phyloP scores from a whole-genome alignment of 1,140 invertebrate species.

The Pseudomyrmex flavicornis region DNA sequence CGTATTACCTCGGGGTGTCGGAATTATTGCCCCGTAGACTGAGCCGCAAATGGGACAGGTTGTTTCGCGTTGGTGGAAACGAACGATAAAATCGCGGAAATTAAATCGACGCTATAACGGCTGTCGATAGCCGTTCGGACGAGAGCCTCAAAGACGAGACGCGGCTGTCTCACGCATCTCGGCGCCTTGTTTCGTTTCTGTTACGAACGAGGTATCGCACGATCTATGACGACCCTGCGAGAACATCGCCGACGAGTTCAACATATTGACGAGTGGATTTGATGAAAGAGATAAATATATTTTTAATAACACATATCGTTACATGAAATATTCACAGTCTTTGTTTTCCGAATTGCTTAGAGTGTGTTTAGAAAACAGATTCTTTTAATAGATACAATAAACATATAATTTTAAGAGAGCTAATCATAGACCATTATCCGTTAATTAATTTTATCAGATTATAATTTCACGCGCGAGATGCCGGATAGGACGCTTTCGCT shows the following conservation, averaged over 20 bases:
- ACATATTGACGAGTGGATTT: neutral
- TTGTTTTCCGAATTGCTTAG: neutral
- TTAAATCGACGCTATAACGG: slow-evolving; percentile 72
- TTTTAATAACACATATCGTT: neutral
- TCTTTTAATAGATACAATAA: neutral
- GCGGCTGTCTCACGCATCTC: slow-evolving; percentile 21
- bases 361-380: neutral
- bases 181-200: slow-evolving; percentile 7
- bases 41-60: slow-evolving; percentile 73
- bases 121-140: slow-evolving; percentile 56
- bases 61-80: slow-evolving; percentile 75
- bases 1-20: slow-evolving; percentile 67
- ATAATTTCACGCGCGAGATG: too few species aligned
- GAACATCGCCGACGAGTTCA: neutral
- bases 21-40: slow-evolving; percentile 72
- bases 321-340: neutral
- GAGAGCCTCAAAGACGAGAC: slow-evolving; percentile 48
- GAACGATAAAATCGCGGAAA: slow-evolving; percentile 74
- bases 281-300: slow-evolving; percentile 2
- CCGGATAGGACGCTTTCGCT: too few species aligned
- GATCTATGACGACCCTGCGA: slow-evolving; percentile 9
- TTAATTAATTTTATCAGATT: too few species aligned
- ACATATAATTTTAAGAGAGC: too few species aligned
- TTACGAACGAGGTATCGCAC: slow-evolving; percentile 4
- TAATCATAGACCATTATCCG: too few species aligned